Evolutionary conservation across 2,113 vertebrate species (phyloP).

Genomic region (Pachycephala philippinensis): DNA sequence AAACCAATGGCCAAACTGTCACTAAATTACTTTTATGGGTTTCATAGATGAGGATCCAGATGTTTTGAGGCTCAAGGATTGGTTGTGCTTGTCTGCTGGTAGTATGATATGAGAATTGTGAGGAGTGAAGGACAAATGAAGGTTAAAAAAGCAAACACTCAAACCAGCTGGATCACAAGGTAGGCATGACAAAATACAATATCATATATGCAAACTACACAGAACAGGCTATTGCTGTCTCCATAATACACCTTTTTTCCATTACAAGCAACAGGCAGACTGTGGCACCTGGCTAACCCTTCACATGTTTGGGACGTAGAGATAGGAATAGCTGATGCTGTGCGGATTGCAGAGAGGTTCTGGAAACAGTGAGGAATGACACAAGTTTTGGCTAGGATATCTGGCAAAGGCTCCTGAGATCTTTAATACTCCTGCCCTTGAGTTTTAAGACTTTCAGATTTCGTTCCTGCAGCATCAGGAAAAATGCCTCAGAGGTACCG

Average conservation of each 20-base stretch:
- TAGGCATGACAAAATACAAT: neutral
- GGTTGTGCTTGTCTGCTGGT: neutral
- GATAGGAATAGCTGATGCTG: neutral
- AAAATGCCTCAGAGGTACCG: neutral
- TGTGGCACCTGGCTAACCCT: neutral
- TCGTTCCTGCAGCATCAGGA: neutral
- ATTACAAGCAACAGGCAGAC: neutral
- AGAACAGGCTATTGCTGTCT: neutral
- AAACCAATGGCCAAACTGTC: neutral
- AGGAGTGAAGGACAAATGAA: neutral
- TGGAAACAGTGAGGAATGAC: slow-evolving; percentile 18
- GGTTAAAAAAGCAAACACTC: neutral
- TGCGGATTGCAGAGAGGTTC: neutral
- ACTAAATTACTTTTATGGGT: neutral
- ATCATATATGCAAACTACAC: neutral
- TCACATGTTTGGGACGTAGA: neutral
- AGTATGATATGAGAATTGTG: neutral
- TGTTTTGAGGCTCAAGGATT: neutral
- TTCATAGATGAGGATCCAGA: neutral
- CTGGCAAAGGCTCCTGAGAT: neutral
- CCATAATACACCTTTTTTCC: neutral
- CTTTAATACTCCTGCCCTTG: neutral
- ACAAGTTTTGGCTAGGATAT: slow-evolving; percentile 18
- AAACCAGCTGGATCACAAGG: neutral
- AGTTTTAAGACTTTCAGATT: slow-evolving; percentile 29